Percentiles rank a stretch among this genome's conserved stretches.
Evolutionary conservation across 2,888 invertebrate species (phyloP).

Genomic region (Nipponacmea schrenckii): DNA sequence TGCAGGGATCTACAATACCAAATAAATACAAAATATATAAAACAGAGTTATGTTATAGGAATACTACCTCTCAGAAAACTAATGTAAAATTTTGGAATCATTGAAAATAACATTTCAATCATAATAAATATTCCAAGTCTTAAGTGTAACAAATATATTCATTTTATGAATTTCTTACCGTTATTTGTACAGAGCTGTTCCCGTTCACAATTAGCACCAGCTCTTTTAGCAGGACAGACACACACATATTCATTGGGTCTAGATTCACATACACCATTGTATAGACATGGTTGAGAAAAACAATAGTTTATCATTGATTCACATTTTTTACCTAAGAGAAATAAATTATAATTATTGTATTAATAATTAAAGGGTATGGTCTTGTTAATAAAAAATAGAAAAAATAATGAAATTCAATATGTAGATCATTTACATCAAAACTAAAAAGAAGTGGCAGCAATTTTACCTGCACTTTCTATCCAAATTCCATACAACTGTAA

Average conservation of each 20-base stretch:
- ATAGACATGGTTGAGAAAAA: slow-evolving; percentile 37
- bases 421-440: too few relatives aligned
- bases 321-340: slow-evolving; percentile 37
- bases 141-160: too few relatives aligned
- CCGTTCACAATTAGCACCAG: slow-evolving; percentile 52
- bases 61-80: too few relatives aligned
- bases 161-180: slow-evolving; percentile 17
- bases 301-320: slow-evolving; percentile 40
- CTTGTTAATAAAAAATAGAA: not conserved
- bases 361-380: not conserved
- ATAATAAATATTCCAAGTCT: too few relatives aligned
- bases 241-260: slow-evolving; percentile 39
- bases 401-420: too few relatives aligned
- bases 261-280: slow-evolving; percentile 61
- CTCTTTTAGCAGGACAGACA: slow-evolving; percentile 38
- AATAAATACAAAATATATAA: too few relatives aligned
- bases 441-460: too few relatives aligned
- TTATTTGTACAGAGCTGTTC: slow-evolving; percentile 45
- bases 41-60: not conserved
- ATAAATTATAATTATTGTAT: not conserved
- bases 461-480: too few relatives aligned
- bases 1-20: slow-evolving; percentile 53
- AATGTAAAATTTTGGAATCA: too few relatives aligned
- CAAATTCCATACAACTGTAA: too few relatives aligned
- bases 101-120: too few relatives aligned